Percentiles rank a stretch among this genome's conserved stretches.
phyloP scores from a whole-genome alignment of 2,113 vertebrate species.

The Hippopotamus amphibius region DNA sequence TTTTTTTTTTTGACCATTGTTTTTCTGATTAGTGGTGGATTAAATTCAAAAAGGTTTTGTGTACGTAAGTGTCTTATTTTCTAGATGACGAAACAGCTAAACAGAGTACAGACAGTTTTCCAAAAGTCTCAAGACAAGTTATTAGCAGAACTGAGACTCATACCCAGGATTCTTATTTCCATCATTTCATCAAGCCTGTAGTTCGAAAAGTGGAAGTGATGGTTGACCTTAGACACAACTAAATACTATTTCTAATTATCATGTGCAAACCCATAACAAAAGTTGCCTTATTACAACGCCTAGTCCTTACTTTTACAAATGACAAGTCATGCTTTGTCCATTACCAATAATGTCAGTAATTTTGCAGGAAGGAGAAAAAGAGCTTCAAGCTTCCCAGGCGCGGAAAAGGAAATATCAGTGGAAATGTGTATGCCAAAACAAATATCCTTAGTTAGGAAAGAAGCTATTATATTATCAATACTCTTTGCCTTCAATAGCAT shows the following conservation, averaged over 20 bases:
- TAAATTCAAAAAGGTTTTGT: not conserved
- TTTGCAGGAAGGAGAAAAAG: not conserved
- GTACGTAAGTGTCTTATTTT: not conserved
- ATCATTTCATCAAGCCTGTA: not conserved
- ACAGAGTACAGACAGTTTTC: not conserved
- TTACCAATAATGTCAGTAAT: slow-evolving; percentile 56
- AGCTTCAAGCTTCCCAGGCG: slow-evolving; percentile 23
- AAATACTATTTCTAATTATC: not conserved
- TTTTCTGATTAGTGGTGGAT: slow-evolving; percentile 32
- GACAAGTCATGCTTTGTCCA: slow-evolving; percentile 52
- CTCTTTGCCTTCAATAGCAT: slow-evolving; percentile 57
- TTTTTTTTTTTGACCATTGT: not conserved
- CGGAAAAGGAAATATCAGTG: slow-evolving; percentile 26
- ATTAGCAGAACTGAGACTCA: slow-evolving; percentile 6
- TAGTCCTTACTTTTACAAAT: slow-evolving; percentile 18
- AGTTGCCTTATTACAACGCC: not conserved
- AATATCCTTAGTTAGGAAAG: slow-evolving; percentile 20
- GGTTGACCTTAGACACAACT: not conserved
- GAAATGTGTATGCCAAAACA: not conserved
- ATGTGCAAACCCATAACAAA: not conserved
- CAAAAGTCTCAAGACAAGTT: not conserved
- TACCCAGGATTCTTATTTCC: not conserved
- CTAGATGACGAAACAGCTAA: not conserved
- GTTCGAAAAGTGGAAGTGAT: slow-evolving; percentile 41
- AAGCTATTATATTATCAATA: slow-evolving; percentile 57